These are phyloP conservation scores for Suricata suricatta DNA, from an alignment of 2,113 vertebrate species.

Conservation along the genomic window DNA sequence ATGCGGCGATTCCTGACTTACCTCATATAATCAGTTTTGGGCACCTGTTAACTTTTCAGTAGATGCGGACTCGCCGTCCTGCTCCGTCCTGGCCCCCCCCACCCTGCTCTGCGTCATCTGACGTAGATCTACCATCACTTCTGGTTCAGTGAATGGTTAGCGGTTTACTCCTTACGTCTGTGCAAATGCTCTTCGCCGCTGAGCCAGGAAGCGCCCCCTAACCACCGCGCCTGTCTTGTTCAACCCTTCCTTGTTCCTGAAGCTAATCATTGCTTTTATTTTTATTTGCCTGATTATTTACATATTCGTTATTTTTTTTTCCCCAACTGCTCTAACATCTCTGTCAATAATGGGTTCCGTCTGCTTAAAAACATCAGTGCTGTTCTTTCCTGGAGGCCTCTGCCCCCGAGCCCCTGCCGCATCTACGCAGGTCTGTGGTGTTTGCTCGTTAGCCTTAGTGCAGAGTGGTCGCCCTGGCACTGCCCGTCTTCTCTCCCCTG, in stretches of 20 bases:
- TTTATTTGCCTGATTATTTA: not conserved
- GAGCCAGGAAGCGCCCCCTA: not conserved
- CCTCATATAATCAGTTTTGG: not conserved
- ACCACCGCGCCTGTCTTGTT: not conserved
- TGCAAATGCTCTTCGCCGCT: not conserved
- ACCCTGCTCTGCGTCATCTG: not conserved
- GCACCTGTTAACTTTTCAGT: not conserved
- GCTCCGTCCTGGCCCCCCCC: rapidly evolving
- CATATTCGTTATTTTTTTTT: not conserved
- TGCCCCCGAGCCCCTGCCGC: no score
- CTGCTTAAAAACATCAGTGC: not conserved
- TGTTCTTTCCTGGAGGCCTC: not conserved
- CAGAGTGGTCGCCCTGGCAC: not conserved
- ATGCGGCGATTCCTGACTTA: not conserved
- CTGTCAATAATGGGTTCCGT: not conserved
- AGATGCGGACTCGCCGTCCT: not conserved
- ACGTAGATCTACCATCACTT: not conserved
- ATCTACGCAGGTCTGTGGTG: not conserved
- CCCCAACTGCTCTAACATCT: not conserved
- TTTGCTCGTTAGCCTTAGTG: not conserved
- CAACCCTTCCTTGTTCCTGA: not conserved
- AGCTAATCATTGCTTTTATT: not conserved
- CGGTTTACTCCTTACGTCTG: not conserved
- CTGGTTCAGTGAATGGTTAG: not conserved
- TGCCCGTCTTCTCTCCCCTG: no score